Conservation (phyloP, 2,888 invertebrate genomes). For the Eulithis testata region DNA sequence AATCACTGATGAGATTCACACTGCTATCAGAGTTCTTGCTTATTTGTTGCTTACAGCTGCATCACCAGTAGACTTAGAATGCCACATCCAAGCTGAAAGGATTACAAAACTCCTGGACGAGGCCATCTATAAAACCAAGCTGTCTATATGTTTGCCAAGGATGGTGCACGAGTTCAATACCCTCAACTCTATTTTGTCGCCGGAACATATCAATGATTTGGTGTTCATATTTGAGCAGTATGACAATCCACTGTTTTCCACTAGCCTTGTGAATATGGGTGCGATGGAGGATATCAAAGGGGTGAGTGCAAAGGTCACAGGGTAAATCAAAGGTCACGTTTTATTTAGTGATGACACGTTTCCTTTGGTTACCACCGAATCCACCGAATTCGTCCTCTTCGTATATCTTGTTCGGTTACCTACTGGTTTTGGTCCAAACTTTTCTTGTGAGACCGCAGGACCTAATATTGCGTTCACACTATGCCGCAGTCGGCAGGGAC, state of each 20-base stretch:
- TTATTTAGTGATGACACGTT: no score
- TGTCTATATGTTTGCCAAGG: slow-evolving; percentile 67
- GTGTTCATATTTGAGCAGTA: slow-evolving; percentile 75
- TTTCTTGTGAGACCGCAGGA: no score
- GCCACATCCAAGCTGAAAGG: slow-evolving; percentile 75
- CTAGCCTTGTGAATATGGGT: slow-evolving; percentile 65
- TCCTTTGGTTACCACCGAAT: no score
- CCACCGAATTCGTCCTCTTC: no score
- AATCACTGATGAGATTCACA: no score
- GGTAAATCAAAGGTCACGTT: no score
- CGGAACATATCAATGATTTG: slow-evolving; percentile 68
- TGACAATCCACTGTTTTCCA: slow-evolving; percentile 67
- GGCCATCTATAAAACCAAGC: slow-evolving; percentile 67
- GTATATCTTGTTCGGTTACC: no score
- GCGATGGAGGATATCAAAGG: slow-evolving; percentile 72
- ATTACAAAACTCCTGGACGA: slow-evolving; percentile 80
- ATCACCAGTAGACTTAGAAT: slow-evolving; percentile 37
- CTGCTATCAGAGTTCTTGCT: no score
- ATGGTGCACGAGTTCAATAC: slow-evolving; percentile 67
- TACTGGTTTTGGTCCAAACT: no score
- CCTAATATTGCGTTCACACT: no score
- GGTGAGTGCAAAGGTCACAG: slow-evolving; percentile 32
- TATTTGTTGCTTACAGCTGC: slow-evolving; percentile 20
- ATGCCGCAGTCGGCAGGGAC: no score
- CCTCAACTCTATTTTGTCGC: slow-evolving; percentile 57